Evolutionary conservation across 2,888 invertebrate genomes (phyloP), one percentile per base, ranked within the genome.

Genomic region (Hoplodrina ambigua): DNA sequence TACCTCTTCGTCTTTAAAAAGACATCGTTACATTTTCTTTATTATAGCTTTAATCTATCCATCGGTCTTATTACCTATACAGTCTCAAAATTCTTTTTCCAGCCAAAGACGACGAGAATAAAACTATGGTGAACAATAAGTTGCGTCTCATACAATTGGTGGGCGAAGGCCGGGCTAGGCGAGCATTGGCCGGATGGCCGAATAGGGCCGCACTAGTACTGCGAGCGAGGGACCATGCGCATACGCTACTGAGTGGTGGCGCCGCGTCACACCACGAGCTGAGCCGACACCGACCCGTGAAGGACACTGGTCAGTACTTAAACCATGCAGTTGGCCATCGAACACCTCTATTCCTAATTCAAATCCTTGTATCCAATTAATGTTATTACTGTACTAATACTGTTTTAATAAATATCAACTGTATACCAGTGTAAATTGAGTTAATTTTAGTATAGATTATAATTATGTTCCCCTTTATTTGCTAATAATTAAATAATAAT

Each of bases 171-270:
- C 96, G 98, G 41, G 98, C 97, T 0, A 97, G 98, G 83, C 96
- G 98, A 19, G 95, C 98, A 59, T 95, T 98, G 53, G 98, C 97
- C 82, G 97, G 97, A 83, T 98, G 98, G 98, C 93, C 97, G 73
- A 97, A 98, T 92, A 97, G 98, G 15, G 96, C 97, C 54, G 98
- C 98, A 87, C 96, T 98, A 19, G 96, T 97, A 96, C 95, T 98
- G 84, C 96, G 98, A 71, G 98, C 98, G 0, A 94, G 98, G 11
- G 98, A 98, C 90, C 98, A 98, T 91, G 97, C 98, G 17, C 96
- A 97, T 56, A 97, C 98, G 88, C 97, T 98, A 89, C 94, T 98
- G 49, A 97, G 98, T 50, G 98, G 94, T 10, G 91, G 82, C 74
- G 80, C 78, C 78, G 83, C 85, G 30, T 49, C 85, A 8, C 80